Base-by-base conservation (phyloP, 2,888 invertebrate species). In the Nymphalis urticae region DNA sequence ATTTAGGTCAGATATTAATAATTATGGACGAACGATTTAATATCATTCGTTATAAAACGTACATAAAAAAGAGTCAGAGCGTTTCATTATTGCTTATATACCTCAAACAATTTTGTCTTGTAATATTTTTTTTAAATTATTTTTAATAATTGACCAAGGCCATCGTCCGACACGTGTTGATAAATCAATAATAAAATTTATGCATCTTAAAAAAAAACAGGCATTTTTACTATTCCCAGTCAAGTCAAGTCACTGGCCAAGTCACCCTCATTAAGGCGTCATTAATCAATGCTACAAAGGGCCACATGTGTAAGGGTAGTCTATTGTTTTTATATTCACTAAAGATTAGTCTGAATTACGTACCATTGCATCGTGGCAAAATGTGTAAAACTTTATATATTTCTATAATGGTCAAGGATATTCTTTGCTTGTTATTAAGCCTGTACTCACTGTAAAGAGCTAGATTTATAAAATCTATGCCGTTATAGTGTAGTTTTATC, bases 251-350 rank as follows among this genome's bases (percentile, higher is more conserved):
- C 36, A 58, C 36, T 42, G 48, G 54, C 27, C 56, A 66, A 60
- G 50, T 53, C 16, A 68, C 72, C 69, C 70, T 74, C 73, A 72
- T 74, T 75, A 72, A 61, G 61, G 5, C 66, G 56, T 68, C 71
- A 73, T 73, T 72, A 73, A 72, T 73, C 72, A 72, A 68, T 65
- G 47, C 36, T 60, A 71, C 72, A 70, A 71, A 70, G 54, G 62
- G 19, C 62, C 75, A 73, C 72, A 75, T 73, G 72, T 73, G 72
- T 65, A 58, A 62, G 27, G 58, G 42, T 19, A 58, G 36, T 53
- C 63, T 60, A 67, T 70, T 63, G 69, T 73, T 75, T 58, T 58
- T 42, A 42, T 27, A 48, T 24, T 61, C 5, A 9, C 21, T 9
- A 59, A 59, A 42, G 13, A 42, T 42, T 4, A 13, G 42, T 3